These are phyloP conservation scores for Lasiurus borealis DNA, from an alignment of 2,113 vertebrate species.

Conservation along the genomic window DNA sequence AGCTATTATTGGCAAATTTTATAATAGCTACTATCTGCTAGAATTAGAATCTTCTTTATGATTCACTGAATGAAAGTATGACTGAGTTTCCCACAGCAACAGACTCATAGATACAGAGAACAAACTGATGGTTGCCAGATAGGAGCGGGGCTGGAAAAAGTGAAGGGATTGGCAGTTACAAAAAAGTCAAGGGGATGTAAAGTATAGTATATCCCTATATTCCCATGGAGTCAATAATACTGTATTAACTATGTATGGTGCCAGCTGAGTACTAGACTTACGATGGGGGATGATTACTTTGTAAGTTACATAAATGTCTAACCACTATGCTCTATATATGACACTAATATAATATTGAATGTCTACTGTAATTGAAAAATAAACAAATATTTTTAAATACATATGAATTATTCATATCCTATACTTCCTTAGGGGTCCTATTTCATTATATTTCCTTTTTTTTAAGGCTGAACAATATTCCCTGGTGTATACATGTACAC, in stretches of 20 bases:
- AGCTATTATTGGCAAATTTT: neutral
- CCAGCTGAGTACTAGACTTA: neutral
- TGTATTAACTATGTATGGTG: neutral
- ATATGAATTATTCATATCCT: neutral
- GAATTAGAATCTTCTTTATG: neutral
- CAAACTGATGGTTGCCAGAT: neutral
- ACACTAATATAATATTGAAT: neutral
- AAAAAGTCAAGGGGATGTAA: neutral
- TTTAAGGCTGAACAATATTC: neutral
- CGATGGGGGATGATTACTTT: neutral
- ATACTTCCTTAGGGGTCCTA: neutral
- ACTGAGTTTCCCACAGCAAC: neutral
- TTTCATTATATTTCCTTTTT: neutral
- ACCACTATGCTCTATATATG: neutral
- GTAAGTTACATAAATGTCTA: neutral
- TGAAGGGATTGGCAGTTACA: neutral
- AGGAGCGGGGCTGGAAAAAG: neutral
- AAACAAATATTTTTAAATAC: neutral
- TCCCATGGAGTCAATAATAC: neutral
- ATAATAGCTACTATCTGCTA: neutral
- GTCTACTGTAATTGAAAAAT: neutral
- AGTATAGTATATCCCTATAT: neutral
- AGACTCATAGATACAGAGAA: neutral
- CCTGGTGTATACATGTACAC: neutral
- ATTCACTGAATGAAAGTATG: constrained; percentile 7